phyloP scores from a whole-genome alignment of 2,113 vertebrate species.

The Pogonocichla stellata region DNA sequence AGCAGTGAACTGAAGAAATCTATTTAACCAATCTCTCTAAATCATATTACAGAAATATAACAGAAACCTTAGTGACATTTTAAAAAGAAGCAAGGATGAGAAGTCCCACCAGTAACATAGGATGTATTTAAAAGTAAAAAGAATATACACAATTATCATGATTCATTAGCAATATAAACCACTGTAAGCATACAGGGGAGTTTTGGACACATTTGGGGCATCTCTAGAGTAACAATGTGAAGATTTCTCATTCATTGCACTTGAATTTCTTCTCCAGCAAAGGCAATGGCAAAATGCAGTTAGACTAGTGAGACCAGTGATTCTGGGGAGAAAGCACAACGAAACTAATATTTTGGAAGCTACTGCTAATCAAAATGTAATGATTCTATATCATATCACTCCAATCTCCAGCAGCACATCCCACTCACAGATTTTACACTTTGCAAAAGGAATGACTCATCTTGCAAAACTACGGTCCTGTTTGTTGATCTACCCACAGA shows the following conservation, averaged over 20 bases:
- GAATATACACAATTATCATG: background rate
- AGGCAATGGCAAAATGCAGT: background rate
- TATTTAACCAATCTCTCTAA: background rate
- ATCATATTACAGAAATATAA: background rate
- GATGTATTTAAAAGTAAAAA: background rate
- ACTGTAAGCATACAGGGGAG: accelerated
- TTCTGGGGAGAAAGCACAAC: background rate
- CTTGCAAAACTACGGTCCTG: background rate
- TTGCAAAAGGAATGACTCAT: background rate
- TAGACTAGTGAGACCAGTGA: background rate
- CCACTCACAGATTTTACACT: background rate
- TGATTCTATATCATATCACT: background rate
- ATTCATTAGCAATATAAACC: background rate
- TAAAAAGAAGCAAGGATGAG: background rate
- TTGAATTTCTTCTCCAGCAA: background rate
- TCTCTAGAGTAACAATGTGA: background rate
- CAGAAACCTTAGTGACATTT: background rate
- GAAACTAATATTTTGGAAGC: background rate
- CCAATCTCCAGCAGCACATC: background rate
- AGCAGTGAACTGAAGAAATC: background rate
- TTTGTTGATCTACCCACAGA: background rate
- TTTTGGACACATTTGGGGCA: background rate
- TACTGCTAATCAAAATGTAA: background rate
- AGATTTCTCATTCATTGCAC: background rate
- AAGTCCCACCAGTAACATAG: background rate